Evolutionary conservation across 1,140 invertebrate genomes (phyloP), one percentile per base, ranked within the genome.

Genomic region (Apocrypta bakeri): DNA sequence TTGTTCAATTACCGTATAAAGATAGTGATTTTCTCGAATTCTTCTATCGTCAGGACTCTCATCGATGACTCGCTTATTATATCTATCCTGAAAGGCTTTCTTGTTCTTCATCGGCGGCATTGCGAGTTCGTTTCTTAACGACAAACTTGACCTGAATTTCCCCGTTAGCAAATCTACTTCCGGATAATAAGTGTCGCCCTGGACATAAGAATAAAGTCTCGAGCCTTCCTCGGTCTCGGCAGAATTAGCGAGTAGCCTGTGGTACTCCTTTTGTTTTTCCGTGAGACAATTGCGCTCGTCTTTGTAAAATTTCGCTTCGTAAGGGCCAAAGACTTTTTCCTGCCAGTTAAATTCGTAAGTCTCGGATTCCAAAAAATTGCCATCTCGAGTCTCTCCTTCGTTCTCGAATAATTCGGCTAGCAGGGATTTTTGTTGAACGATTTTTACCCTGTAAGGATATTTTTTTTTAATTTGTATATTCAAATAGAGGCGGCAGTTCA

Each of bases 311-410:
- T 88, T 88, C 0, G 87, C 79, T 75, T 93, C 92, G 42, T 85
- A 86, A 0, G 88, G 89, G 12, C 91, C 88, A 24, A 93, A 89
- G 0, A 91, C 86, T 81, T 93, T 93, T 69, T 92, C 89, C 74
- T 92, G 92, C 92, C 92, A 92, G 6, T 71, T 71, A 75, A 92
- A 90, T 61, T 83, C 89, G 79, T 83, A 81, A 8, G 91, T 89
- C 76, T 92, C 92, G 12, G 75, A 63, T 48, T 92, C 87, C 12
- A 91, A 82, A 81, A 88, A 92, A 84, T 91, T 91, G 0, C 88
- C 73, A 64, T 92, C 91, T 63, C 87, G 87, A 6, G 87, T 89
- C 68, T 91, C 90, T 2, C 79, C 87, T 11, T 90, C 90, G n/a
- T 87, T 88, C 14, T 89, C 88, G 48, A 92, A 89, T 12, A 92